Evolutionary conservation across 2,888 invertebrate genomes (phyloP).

Genomic region (Clostera curtula): DNA sequence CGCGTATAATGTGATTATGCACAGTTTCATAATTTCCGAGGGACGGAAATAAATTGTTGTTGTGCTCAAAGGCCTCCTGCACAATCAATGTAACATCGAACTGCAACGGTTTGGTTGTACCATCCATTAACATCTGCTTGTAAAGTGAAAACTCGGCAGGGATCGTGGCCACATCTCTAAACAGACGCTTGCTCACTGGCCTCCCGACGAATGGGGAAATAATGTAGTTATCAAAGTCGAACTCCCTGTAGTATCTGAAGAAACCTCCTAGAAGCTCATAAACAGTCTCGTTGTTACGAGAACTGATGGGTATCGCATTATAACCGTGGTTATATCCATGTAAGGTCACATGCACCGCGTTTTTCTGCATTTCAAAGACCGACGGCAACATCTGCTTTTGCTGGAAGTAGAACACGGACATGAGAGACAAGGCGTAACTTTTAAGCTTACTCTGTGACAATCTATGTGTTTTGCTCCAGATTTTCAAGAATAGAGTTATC

Average conservation of each 20-base stretch:
- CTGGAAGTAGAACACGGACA: slow-evolving; percentile 2
- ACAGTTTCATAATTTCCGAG: no score
- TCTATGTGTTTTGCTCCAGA: slow-evolving; percentile 8
- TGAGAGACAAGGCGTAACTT: neutral
- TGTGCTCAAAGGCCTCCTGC: neutral
- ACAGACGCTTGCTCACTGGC: neutral
- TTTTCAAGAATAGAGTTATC: slow-evolving; percentile 10
- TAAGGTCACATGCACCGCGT: no score
- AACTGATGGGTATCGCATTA: no score
- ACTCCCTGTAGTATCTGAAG: neutral
- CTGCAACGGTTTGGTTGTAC: neutral
- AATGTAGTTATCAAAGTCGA: neutral
- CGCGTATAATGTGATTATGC: no score
- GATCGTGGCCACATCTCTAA: neutral
- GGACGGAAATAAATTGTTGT: neutral
- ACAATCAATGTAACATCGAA: neutral
- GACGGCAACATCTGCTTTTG: slow-evolving; percentile 7
- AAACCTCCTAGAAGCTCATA: neutral
- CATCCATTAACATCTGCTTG: neutral
- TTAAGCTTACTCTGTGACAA: neutral
- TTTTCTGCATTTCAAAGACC: slow-evolving; percentile 5
- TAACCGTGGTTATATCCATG: no score
- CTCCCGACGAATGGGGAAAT: neutral
- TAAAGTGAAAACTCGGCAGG: neutral
- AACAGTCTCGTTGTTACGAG: neutral